These are phyloP conservation scores for Drosophila prosaltans DNA, from an alignment of 1,140 invertebrate species.

Conservation along the genomic window DNA sequence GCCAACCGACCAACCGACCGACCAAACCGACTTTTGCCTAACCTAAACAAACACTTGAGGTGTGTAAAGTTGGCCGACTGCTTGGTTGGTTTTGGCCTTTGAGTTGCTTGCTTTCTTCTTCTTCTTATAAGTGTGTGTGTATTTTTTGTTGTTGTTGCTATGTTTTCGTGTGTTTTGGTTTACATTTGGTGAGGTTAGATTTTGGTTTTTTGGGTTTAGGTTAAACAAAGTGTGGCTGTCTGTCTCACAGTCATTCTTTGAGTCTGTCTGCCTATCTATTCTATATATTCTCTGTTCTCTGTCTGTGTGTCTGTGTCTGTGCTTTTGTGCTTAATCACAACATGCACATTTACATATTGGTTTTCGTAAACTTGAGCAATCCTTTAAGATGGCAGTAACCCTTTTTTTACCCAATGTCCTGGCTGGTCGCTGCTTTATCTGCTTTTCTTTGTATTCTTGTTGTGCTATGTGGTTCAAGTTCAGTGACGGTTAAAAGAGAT, in stretches of 20 bases:
- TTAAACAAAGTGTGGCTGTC: slow-evolving; percentile 37
- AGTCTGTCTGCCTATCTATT: slow-evolving; percentile 19
- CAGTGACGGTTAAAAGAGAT: slow-evolving; percentile 29
- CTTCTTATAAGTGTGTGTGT: no score
- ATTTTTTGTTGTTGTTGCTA: slow-evolving; percentile 25
- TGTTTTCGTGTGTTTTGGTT: slow-evolving; percentile 44
- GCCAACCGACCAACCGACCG: slow-evolving; percentile 23
- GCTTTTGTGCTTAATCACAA: slow-evolving; percentile 79
- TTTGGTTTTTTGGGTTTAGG: slow-evolving; percentile 46
- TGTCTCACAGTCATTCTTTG: not conserved
- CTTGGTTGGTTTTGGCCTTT: slow-evolving; percentile 37
- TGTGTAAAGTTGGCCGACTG: slow-evolving; percentile 78
- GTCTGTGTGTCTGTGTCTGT: slow-evolving; percentile 40
- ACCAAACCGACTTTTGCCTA: slow-evolving; percentile 54
- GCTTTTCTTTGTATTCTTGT: slow-evolving; percentile 42
- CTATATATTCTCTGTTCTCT: slow-evolving; percentile 44
- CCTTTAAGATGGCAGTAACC: slow-evolving; percentile 70
- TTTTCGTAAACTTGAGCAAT: slow-evolving; percentile 81
- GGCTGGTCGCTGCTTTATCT: slow-evolving; percentile 61
- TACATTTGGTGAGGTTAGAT: slow-evolving; percentile 57
- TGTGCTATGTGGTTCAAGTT: slow-evolving; percentile 66
- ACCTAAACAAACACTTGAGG: slow-evolving; percentile 81
- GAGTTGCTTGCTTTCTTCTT: slow-evolving; percentile 37
- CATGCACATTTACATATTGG: slow-evolving; percentile 82
- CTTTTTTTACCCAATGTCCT: slow-evolving; percentile 52